Conservation (phyloP, 2,797 vertebrate species). For the Anomalospiza imberbis region DNA sequence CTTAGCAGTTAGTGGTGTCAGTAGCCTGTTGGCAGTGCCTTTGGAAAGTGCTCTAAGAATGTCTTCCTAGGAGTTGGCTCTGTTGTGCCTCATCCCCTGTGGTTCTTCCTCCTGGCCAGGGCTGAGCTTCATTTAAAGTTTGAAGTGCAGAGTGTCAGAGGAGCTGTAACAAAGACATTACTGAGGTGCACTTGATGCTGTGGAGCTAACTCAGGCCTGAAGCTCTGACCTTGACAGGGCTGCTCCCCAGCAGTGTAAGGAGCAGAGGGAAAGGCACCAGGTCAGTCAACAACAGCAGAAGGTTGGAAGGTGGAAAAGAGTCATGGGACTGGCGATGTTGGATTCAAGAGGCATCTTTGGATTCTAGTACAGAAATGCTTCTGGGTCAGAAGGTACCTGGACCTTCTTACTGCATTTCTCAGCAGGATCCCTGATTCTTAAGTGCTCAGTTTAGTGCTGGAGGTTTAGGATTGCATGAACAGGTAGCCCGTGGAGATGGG, state of each 20-base stretch:
- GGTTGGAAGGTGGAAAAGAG: not conserved
- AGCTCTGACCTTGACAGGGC: not conserved
- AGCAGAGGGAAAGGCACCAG: not conserved
- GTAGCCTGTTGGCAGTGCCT: not conserved
- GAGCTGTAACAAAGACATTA: not conserved
- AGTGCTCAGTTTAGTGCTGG: not conserved
- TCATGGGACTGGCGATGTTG: not conserved
- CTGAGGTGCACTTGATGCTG: not conserved
- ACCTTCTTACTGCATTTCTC: not conserved
- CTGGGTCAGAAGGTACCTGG: not conserved
- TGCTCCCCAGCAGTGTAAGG: not conserved
- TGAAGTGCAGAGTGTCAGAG: not conserved
- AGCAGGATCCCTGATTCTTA: not conserved
- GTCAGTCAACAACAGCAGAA: not conserved
- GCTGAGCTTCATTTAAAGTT: not conserved
- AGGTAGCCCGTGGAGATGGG: not conserved
- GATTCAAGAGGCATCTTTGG: not conserved
- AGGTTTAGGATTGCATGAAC: not conserved
- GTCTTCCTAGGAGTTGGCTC: not conserved
- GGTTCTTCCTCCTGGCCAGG: not conserved
- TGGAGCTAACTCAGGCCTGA: not conserved
- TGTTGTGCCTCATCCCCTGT: not conserved
- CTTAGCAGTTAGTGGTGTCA: not conserved
- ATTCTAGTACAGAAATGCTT: not conserved
- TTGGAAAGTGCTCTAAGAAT: not conserved